Evolutionary conservation across 1,140 invertebrate genomes (phyloP).

Genomic region (Hirudo medicinalis): DNA sequence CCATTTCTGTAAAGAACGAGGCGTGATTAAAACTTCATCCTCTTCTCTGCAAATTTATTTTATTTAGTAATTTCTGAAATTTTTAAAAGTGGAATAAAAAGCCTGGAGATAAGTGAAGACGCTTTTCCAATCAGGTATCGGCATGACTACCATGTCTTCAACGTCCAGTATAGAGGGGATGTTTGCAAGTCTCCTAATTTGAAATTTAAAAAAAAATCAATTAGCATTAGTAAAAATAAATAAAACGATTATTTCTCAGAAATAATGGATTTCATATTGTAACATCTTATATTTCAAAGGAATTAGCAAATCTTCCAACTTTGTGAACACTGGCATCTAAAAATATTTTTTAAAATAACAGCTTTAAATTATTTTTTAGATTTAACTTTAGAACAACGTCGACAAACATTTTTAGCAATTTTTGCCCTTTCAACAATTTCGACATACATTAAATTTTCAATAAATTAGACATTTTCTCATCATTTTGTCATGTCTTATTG

Average conservation of each 20-base stretch:
- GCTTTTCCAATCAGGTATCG: constrained; percentile 90
- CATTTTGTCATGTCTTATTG: not conserved
- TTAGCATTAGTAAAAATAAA: not conserved
- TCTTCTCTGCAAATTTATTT: no score
- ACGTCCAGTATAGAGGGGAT: constrained; percentile 88
- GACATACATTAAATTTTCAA: not conserved
- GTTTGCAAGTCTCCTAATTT: constrained; percentile 77
- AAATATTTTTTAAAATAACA: no score
- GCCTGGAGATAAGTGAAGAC: constrained; percentile 97
- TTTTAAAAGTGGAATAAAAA: constrained; percentile 51
- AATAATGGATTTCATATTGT: not conserved
- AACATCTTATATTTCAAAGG: no score
- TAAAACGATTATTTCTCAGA: not conserved
- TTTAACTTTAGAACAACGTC: no score
- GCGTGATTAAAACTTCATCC: no score
- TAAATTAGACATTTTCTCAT: not conserved
- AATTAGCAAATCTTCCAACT: no score
- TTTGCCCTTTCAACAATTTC: not conserved
- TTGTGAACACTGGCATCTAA: no score
- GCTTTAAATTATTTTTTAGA: not conserved
- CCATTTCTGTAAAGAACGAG: no score
- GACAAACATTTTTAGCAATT: no score
- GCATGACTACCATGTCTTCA: constrained; percentile 84
- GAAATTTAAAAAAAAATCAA: constrained; percentile 12
- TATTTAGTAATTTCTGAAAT: constrained; percentile 37